Conservation (phyloP, 2,888 invertebrate genomes). For the Miltochrista miniata region DNA sequence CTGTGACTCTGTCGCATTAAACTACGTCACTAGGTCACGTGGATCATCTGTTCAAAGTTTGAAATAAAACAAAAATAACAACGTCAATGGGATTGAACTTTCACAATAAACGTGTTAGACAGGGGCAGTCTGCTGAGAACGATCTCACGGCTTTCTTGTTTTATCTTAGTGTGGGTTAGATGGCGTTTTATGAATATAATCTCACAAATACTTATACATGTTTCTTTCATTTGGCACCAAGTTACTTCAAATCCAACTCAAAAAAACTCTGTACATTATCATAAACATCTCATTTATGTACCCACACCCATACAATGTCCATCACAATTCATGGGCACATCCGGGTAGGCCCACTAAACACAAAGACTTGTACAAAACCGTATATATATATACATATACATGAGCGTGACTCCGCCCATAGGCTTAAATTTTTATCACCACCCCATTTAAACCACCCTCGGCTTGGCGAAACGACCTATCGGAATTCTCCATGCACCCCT, state of each 20-base stretch:
- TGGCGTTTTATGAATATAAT: background rate
- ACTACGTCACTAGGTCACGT: no score
- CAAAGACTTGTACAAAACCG: background rate
- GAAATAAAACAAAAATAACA: no score
- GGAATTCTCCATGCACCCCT: slow-evolving; percentile 46
- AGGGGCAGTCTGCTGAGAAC: no score
- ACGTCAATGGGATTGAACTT: no score
- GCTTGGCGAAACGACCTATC: slow-evolving; percentile 50
- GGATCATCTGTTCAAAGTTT: no score
- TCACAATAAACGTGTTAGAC: no score
- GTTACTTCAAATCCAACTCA: no score
- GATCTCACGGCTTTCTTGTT: no score
- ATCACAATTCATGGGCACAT: background rate
- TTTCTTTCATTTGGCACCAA: no score
- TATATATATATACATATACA: slow-evolving; percentile 5
- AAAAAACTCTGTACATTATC: background rate
- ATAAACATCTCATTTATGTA: background rate
- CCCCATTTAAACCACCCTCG: slow-evolving; percentile 49
- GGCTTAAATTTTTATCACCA: slow-evolving; percentile 69
- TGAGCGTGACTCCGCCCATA: slow-evolving; percentile 46
- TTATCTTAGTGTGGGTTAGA: no score
- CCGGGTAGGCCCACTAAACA: background rate
- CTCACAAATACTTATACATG: no score
- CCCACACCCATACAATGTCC: background rate
- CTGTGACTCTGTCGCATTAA: no score